phyloP scores from a whole-genome alignment of 2,113 vertebrate genomes.

The Callionymus lyra region DNA sequence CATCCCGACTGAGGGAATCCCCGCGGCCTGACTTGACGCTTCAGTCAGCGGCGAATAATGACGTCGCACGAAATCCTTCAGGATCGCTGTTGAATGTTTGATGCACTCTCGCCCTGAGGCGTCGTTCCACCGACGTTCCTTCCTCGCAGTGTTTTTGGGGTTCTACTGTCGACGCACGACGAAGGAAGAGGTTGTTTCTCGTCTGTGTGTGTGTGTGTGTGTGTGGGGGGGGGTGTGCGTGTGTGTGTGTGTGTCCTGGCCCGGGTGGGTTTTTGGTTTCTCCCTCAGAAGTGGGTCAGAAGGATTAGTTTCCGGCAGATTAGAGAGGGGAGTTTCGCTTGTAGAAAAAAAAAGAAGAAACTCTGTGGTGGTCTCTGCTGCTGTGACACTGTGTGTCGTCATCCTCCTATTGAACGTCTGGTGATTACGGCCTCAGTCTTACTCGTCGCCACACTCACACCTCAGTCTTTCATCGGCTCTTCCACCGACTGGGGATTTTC shows the following conservation, averaged over 20 bases:
- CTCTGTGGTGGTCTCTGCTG: too few relatives aligned
- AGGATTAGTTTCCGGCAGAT: constrained; percentile 55
- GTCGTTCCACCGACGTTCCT: constrained; percentile 2
- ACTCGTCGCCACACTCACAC: constrained; percentile 5
- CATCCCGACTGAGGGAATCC: too few relatives aligned
- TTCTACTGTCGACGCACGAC: constrained; percentile 6
- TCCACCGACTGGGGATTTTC: too few relatives aligned
- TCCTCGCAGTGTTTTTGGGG: constrained; percentile 8
- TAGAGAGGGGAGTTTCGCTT: constrained; percentile 41
- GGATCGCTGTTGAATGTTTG: too few relatives aligned
- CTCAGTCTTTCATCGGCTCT: not conserved
- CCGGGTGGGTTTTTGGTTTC: constrained; percentile 9
- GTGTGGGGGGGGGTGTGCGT: constrained; percentile 23
- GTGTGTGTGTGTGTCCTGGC: constrained; percentile 5
- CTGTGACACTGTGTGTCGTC: too few relatives aligned
- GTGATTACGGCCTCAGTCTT: constrained; percentile 3
- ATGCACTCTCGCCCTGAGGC: constrained; percentile 9
- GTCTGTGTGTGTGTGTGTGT: constrained; percentile 22
- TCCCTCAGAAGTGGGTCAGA: constrained; percentile 51
- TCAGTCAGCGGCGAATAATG: too few relatives aligned
- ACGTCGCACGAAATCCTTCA: too few relatives aligned
- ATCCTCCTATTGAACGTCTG: too few relatives aligned
- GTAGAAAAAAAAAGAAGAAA: constrained; percentile 12
- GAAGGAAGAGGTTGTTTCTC: constrained; percentile 6
- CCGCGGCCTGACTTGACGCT: too few relatives aligned